Conservation (phyloP, 2,797 vertebrate genomes). For the Poecilia gillii region DNA sequence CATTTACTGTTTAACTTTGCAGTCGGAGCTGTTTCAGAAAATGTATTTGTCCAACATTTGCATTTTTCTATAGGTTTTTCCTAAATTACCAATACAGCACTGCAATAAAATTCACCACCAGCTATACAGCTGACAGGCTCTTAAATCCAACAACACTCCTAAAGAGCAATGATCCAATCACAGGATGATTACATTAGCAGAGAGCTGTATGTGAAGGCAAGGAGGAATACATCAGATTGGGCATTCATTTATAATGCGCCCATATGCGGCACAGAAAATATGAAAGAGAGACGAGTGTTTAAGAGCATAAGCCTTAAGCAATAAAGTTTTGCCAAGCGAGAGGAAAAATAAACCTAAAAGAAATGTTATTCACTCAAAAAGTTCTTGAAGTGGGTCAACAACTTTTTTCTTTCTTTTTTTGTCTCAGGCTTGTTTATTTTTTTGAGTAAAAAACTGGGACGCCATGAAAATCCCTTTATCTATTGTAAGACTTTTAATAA, state of each 20-base stretch:
- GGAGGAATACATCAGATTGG: background rate
- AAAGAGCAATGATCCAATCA: conserved; percentile 16
- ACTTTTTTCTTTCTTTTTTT: background rate
- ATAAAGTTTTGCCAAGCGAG: background rate
- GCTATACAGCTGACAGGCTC: conserved; percentile 7
- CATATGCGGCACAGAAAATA: background rate
- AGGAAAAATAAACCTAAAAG: background rate
- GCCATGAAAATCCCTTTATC: background rate
- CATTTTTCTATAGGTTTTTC: conserved; percentile 49
- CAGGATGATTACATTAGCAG: conserved; percentile 2
- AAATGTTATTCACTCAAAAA: background rate
- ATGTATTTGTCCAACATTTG: conserved; percentile 42
- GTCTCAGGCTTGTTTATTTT: conserved; percentile 7
- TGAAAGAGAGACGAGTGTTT: background rate
- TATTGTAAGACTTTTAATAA: background rate
- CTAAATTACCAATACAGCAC: conserved; percentile 27
- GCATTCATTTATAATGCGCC: background rate
- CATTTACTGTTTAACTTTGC: conserved; percentile 6
- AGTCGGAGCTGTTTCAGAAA: conserved; percentile 11
- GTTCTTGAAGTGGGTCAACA: conserved; percentile 22
- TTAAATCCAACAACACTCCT: conserved; percentile 18
- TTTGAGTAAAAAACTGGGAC: conserved; percentile 8
- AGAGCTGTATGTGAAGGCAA: background rate
- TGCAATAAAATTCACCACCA: conserved; percentile 12
- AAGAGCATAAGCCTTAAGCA: conserved; percentile 6